Base-by-base conservation (phyloP, 2,797 vertebrate species). In the Pangasius djambal region DNA sequence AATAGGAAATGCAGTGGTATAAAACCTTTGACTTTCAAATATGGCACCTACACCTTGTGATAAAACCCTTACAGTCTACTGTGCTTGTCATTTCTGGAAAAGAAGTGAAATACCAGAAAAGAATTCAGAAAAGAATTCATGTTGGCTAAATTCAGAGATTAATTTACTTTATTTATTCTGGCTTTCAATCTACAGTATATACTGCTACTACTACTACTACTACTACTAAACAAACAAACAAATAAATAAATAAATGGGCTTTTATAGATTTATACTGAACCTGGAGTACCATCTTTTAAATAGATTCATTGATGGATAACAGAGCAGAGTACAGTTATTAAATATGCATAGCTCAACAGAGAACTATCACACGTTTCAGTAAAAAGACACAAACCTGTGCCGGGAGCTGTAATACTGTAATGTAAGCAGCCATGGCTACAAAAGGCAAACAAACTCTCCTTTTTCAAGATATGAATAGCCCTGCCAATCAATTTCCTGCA, bases 21-120 rank as follows among this genome's bases (percentile, higher is more conserved):
- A 74, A 91, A 87, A 89, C 90, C 77, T 94, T 89, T 94, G 93
- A 94, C 93, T 94, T 94, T 94, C 88, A 91, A 89, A 90, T 72
- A 28, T 61, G 57, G 20, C 22, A 59, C 87, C 92, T 86, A 2
- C 6, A 37, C 88, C 91, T 87, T 89, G 87, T 25, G 16, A 92
- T 89, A 93, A 92, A 86, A 79, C 72, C 40, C 13, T 50, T 18
- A 55, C 9, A 52, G n/a, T 79, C 48, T 31, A 9, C 13, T 25
- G 40, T 77, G 74, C 74, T n/a, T 50, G 40, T 50, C 74, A 28
- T 50, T 75, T 48, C 25, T n/a, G 75, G 48, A 78, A 78, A 16
- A n/a, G 7, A 52, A 78, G 15, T 31, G 25, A 78, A n/a, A 0
- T 52, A 55, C 50, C 48, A 78, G 28, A 31, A 55, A 79, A 52